Evolutionary conservation across 2,888 invertebrate genomes (phyloP).

Genomic region (Chalcosyrphus nemorum): DNA sequence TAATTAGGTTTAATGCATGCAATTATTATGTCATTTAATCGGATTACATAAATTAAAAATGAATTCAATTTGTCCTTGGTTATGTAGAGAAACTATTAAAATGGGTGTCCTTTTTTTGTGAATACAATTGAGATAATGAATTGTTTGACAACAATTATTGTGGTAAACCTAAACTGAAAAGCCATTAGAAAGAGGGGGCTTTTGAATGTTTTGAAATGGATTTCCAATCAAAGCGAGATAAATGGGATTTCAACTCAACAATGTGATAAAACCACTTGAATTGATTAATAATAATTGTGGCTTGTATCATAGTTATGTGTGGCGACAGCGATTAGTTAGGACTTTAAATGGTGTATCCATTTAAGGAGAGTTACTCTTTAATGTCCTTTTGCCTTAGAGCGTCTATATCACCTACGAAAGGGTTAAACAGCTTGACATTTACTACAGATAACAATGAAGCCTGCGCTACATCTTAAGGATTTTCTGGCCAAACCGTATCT

Average conservation of each 20-base stretch:
- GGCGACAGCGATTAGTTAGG: too few species aligned
- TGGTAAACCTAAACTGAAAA: neutral
- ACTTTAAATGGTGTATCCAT: too few species aligned
- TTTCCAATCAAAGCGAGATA: neutral
- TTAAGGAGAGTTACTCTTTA: too few species aligned
- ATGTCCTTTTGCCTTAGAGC: too few species aligned
- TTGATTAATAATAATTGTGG: too few species aligned
- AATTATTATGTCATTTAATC: neutral
- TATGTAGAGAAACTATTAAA: neutral
- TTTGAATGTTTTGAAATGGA: neutral
- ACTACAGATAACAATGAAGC: too few species aligned
- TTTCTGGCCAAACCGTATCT: too few species aligned
- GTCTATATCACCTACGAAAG: too few species aligned
- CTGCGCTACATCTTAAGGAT: too few species aligned
- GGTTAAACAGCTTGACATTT: too few species aligned
- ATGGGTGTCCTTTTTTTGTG: neutral
- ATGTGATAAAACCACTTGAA: too few species aligned
- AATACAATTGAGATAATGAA: conserved; percentile 1
- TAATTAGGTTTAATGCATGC: neutral
- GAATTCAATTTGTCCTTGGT: neutral
- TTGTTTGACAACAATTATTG: conserved; percentile 1
- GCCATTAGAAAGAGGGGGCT: neutral
- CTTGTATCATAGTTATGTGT: too few species aligned
- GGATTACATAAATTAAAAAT: neutral
- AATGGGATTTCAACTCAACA: neutral